These are phyloP conservation scores for Eidolon dupreanum DNA, from an alignment of 2,797 vertebrate genomes.

Conservation along the genomic window DNA sequence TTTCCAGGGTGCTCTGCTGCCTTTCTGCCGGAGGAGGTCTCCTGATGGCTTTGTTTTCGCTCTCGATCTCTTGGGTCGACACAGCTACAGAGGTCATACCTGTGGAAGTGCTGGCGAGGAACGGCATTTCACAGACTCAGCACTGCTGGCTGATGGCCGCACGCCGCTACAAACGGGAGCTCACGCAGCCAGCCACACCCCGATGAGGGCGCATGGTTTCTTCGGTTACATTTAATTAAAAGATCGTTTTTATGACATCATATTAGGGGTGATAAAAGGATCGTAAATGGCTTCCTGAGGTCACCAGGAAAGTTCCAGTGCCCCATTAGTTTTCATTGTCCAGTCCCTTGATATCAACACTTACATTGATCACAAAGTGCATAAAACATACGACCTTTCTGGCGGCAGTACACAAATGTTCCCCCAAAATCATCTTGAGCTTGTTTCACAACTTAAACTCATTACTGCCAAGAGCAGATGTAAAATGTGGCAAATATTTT, in stretches of 20 bases:
- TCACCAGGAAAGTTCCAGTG: constrained; percentile 77
- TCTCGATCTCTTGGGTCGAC: background rate
- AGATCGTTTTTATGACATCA: constrained; percentile 68
- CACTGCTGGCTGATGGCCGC: background rate
- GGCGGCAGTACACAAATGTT: constrained; percentile 35
- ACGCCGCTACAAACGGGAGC: constrained; percentile 56
- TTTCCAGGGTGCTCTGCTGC: background rate
- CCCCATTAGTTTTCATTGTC: constrained; percentile 76
- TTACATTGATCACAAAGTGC: constrained; percentile 72
- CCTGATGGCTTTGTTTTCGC: background rate
- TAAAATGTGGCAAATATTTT: constrained; percentile 65
- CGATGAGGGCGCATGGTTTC: constrained; percentile 44
- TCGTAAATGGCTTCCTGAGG: constrained; percentile 66
- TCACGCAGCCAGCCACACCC: constrained; percentile 26
- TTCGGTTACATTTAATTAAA: constrained; percentile 71
- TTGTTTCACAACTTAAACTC: constrained; percentile 71
- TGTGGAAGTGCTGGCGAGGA: background rate
- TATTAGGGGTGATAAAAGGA: constrained; percentile 65
- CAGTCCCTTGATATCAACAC: constrained; percentile 73
- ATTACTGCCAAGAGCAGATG: constrained; percentile 64
- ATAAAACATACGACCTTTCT: constrained; percentile 76
- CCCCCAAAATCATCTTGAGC: constrained; percentile 72
- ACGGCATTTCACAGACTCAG: background rate
- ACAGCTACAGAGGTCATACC: background rate
- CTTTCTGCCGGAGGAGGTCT: background rate